These are phyloP conservation scores for Lepus oiostolus DNA, from an alignment of 2,797 vertebrate genomes.

Conservation along the genomic window DNA sequence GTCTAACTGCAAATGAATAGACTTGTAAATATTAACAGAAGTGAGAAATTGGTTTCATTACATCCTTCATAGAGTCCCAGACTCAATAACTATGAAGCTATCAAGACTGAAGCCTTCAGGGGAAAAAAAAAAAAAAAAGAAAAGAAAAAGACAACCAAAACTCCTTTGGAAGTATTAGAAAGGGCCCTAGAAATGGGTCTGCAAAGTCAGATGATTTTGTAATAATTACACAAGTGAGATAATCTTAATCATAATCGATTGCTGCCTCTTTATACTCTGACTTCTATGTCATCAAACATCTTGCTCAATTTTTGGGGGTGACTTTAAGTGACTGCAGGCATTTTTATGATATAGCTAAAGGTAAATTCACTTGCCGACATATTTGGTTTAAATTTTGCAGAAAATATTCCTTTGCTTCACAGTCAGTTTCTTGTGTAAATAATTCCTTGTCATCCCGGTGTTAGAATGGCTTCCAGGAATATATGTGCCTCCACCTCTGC, in stretches of 20 bases:
- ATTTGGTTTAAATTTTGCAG: slow-evolving; percentile 30
- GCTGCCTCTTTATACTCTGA: background rate
- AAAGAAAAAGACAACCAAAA: no score
- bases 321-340: background rate
- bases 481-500: background rate
- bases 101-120: background rate
- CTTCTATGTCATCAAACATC: background rate
- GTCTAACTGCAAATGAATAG: background rate
- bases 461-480: slow-evolving; percentile 60
- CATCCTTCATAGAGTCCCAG: background rate
- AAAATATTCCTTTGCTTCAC: slow-evolving; percentile 6
- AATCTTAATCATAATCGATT: background rate
- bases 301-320: background rate
- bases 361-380: background rate
- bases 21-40: background rate
- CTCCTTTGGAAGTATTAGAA: background rate
- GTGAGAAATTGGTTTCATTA: background rate
- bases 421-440: slow-evolving; percentile 6
- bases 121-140: background rate
- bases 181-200: background rate
- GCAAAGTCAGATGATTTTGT: background rate
- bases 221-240: background rate
- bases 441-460: slow-evolving; percentile 28
- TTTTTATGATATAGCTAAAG: slow-evolving; percentile 26
- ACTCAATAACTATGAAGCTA: background rate